These are phyloP conservation scores for Poeciliopsis retropinna DNA, from an alignment of 2,113 vertebrate species.

Conservation along the genomic window DNA sequence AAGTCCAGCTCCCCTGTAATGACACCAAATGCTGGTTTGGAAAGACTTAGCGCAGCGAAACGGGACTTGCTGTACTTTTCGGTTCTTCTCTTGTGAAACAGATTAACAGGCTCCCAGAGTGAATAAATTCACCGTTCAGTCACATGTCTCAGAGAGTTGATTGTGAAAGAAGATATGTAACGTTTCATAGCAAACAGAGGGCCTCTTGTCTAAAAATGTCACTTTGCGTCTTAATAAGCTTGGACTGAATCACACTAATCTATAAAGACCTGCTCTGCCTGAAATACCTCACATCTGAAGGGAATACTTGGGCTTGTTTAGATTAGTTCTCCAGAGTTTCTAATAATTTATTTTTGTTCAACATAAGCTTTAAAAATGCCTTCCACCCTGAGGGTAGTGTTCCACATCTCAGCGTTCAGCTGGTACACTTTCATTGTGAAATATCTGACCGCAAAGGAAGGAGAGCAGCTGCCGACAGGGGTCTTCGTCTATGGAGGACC, in stretches of 20 bases:
- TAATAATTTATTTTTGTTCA: conserved; percentile 13
- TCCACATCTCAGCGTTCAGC: conserved; percentile 67
- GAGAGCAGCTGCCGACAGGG: conserved; percentile 70
- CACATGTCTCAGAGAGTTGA: conserved; percentile 43
- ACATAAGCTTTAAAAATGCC: conserved; percentile 49
- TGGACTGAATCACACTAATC: conserved; percentile 54
- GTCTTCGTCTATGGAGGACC: conserved; percentile 80
- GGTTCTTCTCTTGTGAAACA: conserved; percentile 14
- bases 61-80: not conserved
- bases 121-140: conserved; percentile 29
- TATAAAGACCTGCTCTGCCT: conserved; percentile 41
- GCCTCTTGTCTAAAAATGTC: conserved; percentile 59
- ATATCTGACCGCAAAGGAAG: conserved; percentile 63
- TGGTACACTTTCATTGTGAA: conserved; percentile 77
- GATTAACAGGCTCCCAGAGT: conserved; percentile 15
- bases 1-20: not conserved
- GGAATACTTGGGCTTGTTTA: conserved; percentile 8
- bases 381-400: conserved; percentile 38
- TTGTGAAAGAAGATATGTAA: conserved; percentile 51
- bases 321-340: not conserved
- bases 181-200: conserved; percentile 61
- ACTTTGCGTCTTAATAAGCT: conserved; percentile 42
- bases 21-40: not conserved
- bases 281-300: conserved; percentile 9
- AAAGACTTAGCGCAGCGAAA: not conserved